Conservation (phyloP, 1,140 invertebrate species). For the Drosophila repleta region DNA sequence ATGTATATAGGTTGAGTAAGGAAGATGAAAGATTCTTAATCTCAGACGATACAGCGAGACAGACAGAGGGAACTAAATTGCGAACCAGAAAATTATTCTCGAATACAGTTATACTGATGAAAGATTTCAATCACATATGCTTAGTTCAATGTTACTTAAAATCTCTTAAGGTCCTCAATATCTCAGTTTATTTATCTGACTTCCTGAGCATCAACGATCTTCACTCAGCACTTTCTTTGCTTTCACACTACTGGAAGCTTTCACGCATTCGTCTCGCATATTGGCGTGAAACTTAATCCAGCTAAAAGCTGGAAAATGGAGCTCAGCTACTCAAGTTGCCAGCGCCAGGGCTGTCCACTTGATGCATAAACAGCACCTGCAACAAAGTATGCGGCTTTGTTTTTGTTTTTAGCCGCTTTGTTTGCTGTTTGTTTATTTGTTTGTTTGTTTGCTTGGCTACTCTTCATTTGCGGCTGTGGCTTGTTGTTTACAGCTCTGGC, state of each 20-base stretch:
- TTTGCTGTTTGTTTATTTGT: constrained; percentile 13
- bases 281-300: constrained; percentile 23
- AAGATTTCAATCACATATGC: too few species aligned
- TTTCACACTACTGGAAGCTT: constrained; percentile 4
- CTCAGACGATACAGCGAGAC: too few species aligned
- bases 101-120: too few species aligned
- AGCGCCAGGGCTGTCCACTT: constrained; percentile 42
- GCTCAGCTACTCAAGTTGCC: constrained; percentile 60
- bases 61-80: too few species aligned
- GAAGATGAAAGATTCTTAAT: too few species aligned
- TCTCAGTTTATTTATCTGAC: background rate
- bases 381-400: constrained; percentile 26
- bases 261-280: constrained; percentile 16
- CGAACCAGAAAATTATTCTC: too few species aligned
- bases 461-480: constrained; percentile 68
- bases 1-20: too few species aligned
- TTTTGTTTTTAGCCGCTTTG: constrained; percentile 37
- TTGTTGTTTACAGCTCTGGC: constrained; percentile 58
- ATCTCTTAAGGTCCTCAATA: too few species aligned
- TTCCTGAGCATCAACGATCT: background rate
- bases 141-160: too few species aligned
- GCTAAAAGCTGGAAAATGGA: constrained; percentile 40
- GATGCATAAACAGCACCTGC: constrained; percentile 21
- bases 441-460: constrained; percentile 55
- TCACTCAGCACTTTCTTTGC: background rate